Percentiles rank a stretch among this genome's conserved stretches.
phyloP scores from a whole-genome alignment of 1,140 invertebrate species.

The Branchinecta lindahli region DNA sequence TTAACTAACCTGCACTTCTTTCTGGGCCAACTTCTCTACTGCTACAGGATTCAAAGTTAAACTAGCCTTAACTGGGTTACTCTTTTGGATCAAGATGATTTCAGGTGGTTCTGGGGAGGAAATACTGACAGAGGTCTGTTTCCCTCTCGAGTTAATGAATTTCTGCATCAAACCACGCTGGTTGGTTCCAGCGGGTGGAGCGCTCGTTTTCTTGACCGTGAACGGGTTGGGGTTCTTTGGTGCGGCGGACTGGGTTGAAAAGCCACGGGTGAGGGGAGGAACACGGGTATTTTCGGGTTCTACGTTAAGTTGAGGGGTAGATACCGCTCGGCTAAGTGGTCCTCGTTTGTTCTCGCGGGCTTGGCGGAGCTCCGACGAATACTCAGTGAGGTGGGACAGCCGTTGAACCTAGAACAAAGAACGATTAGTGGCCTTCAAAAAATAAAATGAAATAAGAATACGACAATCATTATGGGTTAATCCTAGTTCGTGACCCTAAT shows the following conservation, averaged over 20 bases:
- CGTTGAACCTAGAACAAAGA: background rate
- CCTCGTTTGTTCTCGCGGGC: slow-evolving; percentile 19
- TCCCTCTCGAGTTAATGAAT: slow-evolving; percentile 51
- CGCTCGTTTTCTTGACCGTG: slow-evolving; percentile 18
- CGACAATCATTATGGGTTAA: too few species aligned
- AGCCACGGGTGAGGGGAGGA: slow-evolving; percentile 37
- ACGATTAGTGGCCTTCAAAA: too few species aligned
- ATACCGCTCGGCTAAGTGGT: background rate
- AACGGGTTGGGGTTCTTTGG: slow-evolving; percentile 11
- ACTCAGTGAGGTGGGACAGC: slow-evolving; percentile 11
- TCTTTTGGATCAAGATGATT: background rate
- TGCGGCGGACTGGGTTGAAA: slow-evolving; percentile 8
- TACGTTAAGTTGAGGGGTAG: slow-evolving; percentile 21
- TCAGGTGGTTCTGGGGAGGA: background rate
- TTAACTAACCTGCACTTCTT: background rate
- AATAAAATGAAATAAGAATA: too few species aligned
- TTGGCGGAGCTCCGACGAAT: slow-evolving; percentile 11
- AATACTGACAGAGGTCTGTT: background rate
- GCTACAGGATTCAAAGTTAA: background rate
- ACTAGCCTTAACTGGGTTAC: background rate
- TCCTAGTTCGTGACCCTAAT: too few species aligned
- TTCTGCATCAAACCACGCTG: slow-evolving; percentile 58
- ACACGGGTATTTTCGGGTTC: slow-evolving; percentile 35
- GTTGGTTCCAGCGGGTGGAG: slow-evolving; percentile 27
- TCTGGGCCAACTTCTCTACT: background rate